A percentile compares a stretch with the other conserved stretches of the same genome.
These are phyloP conservation scores for Melitaea athalia DNA, from an alignment of 2,888 invertebrate genomes.

Conservation along the genomic window DNA sequence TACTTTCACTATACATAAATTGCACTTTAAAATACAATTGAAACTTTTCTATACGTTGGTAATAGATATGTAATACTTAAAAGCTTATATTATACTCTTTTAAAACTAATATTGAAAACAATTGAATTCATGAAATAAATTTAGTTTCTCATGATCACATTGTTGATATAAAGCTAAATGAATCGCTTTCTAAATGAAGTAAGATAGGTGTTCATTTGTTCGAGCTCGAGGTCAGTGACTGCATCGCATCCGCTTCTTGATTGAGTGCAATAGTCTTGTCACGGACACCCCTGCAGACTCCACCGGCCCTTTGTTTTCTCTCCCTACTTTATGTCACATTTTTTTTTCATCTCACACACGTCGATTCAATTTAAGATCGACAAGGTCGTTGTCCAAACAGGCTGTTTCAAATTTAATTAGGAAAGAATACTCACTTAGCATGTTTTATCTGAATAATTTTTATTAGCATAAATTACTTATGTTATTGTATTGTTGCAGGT, in stretches of 20 bases:
- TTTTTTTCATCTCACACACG: constrained; percentile 28
- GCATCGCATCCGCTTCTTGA: constrained; percentile 60
- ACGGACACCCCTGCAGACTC: constrained; percentile 32
- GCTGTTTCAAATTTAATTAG: constrained; percentile 38
- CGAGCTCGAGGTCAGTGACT: constrained; percentile 39
- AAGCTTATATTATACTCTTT: too few species aligned
- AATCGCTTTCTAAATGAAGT: neutral
- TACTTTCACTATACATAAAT: neutral
- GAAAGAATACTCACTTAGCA: neutral
- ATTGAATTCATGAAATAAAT: neutral
- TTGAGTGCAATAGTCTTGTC: constrained; percentile 58
- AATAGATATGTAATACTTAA: too few species aligned
- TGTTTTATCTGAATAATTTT: neutral
- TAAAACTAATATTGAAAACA: neutral
- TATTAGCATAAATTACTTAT: constrained; percentile 7
- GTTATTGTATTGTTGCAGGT: constrained; percentile 35
- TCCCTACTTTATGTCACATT: constrained; percentile 31
- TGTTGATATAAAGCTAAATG: neutral
- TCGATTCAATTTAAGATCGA: constrained; percentile 37
- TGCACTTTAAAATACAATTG: neutral
- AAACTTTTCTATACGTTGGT: neutral
- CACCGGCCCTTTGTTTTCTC: constrained; percentile 25
- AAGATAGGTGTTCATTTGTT: constrained; percentile 13
- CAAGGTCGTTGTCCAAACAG: constrained; percentile 51
- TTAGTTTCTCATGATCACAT: too few species aligned